These are phyloP conservation scores for Trypoxylon attenuatum DNA, from an alignment of 2,888 invertebrate genomes.

Conservation along the genomic window DNA sequence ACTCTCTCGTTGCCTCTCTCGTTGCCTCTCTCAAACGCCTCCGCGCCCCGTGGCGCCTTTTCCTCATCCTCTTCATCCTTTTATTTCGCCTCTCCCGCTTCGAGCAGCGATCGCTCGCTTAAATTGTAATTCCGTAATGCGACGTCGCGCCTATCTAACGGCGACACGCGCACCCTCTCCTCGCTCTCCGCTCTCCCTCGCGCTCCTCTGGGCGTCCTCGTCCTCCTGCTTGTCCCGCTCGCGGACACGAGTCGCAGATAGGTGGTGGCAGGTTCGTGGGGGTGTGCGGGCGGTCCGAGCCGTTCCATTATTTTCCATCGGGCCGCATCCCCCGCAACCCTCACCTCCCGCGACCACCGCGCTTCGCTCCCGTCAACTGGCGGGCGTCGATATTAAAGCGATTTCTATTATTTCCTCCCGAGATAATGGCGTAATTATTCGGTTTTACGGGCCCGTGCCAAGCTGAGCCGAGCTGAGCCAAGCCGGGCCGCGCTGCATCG, in stretches of 20 bases:
- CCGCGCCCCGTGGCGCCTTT: constrained; percentile 1
- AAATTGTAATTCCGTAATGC: constrained; percentile 40
- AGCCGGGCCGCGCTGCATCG: too few species aligned
- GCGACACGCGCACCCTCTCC: neutral
- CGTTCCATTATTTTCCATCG: constrained; percentile 36
- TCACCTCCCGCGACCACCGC: constrained; percentile 5
- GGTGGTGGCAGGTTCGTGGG: too few species aligned
- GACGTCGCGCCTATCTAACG: too few species aligned
- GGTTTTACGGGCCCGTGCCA: constrained; percentile 28
- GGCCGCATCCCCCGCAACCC: too few species aligned
- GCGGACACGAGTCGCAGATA: too few species aligned
- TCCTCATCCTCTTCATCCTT: neutral
- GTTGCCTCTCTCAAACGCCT: neutral
- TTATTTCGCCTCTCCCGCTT: neutral
- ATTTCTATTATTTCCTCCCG: constrained; percentile 7
- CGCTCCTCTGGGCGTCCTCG: neutral
- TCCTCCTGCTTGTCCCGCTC: too few species aligned
- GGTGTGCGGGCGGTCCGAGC: too few species aligned
- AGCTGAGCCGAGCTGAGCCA: too few species aligned
- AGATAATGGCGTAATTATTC: constrained; percentile 34
- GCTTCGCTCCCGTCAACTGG: neutral
- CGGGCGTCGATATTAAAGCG: constrained; percentile 7
- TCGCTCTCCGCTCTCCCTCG: neutral
- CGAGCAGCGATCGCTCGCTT: constrained; percentile 18
- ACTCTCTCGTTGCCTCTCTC: constrained; percentile 2